Evolutionary conservation across 2,888 invertebrate genomes (phyloP).

Genomic region (Lepidocyrtoides sp.): DNA sequence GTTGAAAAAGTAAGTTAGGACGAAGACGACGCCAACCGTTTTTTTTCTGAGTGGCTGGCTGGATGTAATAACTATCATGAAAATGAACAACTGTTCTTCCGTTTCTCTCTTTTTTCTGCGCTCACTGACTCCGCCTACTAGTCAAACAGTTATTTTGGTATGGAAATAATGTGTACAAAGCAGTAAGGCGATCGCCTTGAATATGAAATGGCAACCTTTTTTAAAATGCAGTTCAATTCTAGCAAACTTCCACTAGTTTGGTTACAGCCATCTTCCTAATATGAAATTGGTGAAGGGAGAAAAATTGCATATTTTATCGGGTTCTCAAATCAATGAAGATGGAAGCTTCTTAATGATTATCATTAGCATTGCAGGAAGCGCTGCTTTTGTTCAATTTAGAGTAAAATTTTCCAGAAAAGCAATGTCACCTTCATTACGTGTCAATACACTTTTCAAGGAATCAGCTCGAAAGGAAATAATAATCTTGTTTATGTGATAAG

Average conservation of each 20-base stretch:
- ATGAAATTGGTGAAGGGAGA: too few species aligned
- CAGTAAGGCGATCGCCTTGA: too few species aligned
- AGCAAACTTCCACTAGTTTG: background rate
- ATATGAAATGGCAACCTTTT: background rate
- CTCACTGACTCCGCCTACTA: background rate
- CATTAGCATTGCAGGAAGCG: background rate
- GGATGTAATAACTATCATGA: constrained; percentile 10
- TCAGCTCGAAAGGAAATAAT: background rate
- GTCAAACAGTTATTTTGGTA: too few species aligned
- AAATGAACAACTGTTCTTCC: constrained; percentile 1
- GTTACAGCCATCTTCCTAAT: too few species aligned
- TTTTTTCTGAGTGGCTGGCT: background rate
- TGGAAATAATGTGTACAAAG: background rate
- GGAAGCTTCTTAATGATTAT: background rate
- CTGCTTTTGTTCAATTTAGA: background rate
- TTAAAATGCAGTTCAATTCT: constrained; percentile 4
- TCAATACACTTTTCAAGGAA: background rate
- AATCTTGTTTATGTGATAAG: too few species aligned
- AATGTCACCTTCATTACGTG: too few species aligned
- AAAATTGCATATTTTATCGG: background rate
- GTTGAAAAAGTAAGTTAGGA: constrained; percentile 8
- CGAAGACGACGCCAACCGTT: background rate
- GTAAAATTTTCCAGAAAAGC: too few species aligned
- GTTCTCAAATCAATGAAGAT: background rate
- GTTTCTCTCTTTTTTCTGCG: background rate